phyloP scores from a whole-genome alignment of 2,888 invertebrate species.

The Anarsia innoxiella region DNA sequence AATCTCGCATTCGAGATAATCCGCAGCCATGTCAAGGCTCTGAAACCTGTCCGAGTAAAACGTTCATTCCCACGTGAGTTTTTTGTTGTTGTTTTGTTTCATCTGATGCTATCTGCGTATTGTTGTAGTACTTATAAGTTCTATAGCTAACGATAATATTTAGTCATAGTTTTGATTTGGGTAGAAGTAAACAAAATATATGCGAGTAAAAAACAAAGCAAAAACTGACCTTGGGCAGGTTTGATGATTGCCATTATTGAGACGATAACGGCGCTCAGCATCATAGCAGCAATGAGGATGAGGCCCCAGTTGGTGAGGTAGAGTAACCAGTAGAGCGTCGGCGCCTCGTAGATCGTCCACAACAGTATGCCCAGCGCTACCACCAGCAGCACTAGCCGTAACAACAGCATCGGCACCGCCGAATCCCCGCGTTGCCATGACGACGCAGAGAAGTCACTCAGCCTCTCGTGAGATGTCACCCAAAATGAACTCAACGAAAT shows the following conservation, averaged over 20 bases:
- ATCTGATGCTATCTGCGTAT: too few species aligned
- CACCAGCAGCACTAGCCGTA: slow-evolving; percentile 38
- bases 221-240: too few species aligned
- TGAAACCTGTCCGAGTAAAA: background rate
- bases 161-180: too few species aligned
- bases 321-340: slow-evolving; percentile 42
- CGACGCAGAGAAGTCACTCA: slow-evolving; percentile 57
- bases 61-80: background rate
- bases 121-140: too few species aligned
- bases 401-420: slow-evolving; percentile 44
- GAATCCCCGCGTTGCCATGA: slow-evolving; percentile 65
- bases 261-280: slow-evolving; percentile 39
- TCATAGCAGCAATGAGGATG: slow-evolving; percentile 37
- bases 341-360: slow-evolving; percentile 43
- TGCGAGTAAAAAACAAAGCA: too few species aligned
- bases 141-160: too few species aligned
- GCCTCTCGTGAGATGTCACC: slow-evolving; percentile 49
- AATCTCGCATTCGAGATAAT: too few species aligned
- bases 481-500: slow-evolving; percentile 47
- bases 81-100: background rate
- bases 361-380: slow-evolving; percentile 38
- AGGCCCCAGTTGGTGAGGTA: slow-evolving; percentile 67
- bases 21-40: background rate
- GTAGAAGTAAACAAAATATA: too few species aligned
- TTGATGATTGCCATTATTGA: slow-evolving; percentile 34